Evolutionary conservation across 2,113 vertebrate genomes (phyloP).

Genomic region (Limanda limanda): DNA sequence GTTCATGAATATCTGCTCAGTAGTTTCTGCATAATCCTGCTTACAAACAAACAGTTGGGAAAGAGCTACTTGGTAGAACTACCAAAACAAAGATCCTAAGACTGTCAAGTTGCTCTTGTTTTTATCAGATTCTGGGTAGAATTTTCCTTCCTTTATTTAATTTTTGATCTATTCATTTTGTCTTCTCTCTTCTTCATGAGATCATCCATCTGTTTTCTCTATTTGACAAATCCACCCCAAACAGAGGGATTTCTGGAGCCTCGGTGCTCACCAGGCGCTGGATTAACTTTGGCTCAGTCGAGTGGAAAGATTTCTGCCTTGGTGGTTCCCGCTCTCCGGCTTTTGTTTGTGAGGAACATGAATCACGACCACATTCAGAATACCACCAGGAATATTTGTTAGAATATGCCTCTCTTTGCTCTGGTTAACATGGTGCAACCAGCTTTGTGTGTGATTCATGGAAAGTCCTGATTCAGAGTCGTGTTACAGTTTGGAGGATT

Average conservation of each 20-base stretch:
- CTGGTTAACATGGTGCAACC: conserved; percentile 35
- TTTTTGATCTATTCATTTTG: conserved; percentile 5
- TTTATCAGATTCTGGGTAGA: no score
- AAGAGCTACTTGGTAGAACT: no score
- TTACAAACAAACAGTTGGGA: no score
- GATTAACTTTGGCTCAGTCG: conserved; percentile 21
- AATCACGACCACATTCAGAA: conserved; percentile 31
- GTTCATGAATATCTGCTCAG: no score
- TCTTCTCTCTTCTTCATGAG: background rate
- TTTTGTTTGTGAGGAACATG: conserved; percentile 42
- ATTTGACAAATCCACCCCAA: conserved; percentile 33
- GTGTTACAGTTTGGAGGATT: conserved; percentile 6
- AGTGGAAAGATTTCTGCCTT: conserved; percentile 40
- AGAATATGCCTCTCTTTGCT: conserved; percentile 22
- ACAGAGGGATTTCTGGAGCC: conserved; percentile 1
- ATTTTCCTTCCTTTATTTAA: background rate
- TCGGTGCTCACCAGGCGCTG: background rate
- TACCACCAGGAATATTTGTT: conserved; percentile 24
- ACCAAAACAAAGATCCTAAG: background rate
- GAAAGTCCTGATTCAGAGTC: conserved; percentile 34
- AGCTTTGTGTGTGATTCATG: conserved; percentile 6
- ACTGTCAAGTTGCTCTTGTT: background rate
- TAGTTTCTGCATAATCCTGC: no score
- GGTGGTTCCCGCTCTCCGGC: conserved; percentile 19
- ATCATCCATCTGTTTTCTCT: conserved; percentile 35